A percentile compares a stretch with the other conserved stretches of the same genome.
Evolutionary conservation across 2,888 invertebrate genomes (phyloP).

Genomic region (Altica lythri): DNA sequence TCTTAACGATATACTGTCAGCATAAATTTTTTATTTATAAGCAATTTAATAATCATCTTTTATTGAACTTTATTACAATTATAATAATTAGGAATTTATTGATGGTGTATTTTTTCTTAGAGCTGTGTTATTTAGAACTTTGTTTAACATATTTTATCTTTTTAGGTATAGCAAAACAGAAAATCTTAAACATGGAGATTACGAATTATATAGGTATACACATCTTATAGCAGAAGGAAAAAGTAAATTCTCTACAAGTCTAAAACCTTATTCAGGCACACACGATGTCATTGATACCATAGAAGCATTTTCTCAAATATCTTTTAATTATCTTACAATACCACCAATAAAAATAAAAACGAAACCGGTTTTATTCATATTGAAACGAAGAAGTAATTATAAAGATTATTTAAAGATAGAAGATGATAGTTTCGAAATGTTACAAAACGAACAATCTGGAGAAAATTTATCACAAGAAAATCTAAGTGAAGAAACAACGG

Average conservation of each 20-base stretch:
- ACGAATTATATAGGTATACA: conserved; percentile 72
- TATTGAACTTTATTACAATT: neutral
- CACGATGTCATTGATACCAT: conserved; percentile 77
- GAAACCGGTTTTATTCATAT: conserved; percentile 79
- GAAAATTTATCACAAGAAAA: too few species aligned
- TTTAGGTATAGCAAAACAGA: conserved; percentile 82
- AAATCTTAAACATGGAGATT: conserved; percentile 65
- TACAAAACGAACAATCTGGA: too few species aligned
- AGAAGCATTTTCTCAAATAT: conserved; percentile 82
- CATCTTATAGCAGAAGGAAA: conserved; percentile 83
- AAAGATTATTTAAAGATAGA: conserved; percentile 55
- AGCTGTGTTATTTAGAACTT: too few species aligned
- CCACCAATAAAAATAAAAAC: conserved; percentile 82
- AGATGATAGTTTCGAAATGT: conserved; percentile 17
- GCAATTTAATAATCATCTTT: neutral
- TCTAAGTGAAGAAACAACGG: too few species aligned
- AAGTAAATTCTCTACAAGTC: conserved; percentile 75
- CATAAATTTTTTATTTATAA: neutral
- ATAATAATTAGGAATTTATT: neutral
- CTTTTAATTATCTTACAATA: conserved; percentile 76
- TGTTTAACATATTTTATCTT: neutral
- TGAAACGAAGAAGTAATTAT: conserved; percentile 69
- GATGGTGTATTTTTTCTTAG: too few species aligned
- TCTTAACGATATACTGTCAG: too few species aligned
- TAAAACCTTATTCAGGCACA: conserved; percentile 72